These are phyloP conservation scores for Idris sp. DNA, from an alignment of 1,140 invertebrate genomes.

Conservation along the genomic window DNA sequence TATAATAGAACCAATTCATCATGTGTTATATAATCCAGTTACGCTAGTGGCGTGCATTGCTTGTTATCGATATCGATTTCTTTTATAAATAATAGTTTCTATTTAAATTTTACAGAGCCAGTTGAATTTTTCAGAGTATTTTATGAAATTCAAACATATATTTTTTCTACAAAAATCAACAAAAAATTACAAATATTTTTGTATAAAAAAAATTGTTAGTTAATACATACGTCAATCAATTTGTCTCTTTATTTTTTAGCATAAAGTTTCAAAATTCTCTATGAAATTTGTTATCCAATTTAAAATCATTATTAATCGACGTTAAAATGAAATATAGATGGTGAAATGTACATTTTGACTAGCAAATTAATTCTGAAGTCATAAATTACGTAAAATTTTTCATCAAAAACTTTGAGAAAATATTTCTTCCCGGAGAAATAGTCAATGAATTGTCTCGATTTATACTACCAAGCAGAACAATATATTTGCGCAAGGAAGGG, in stretches of 20 bases:
- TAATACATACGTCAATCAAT: too few relatives aligned
- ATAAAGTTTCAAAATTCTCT: too few relatives aligned
- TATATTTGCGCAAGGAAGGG: slow-evolving; percentile 52
- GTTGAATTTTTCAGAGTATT: too few relatives aligned
- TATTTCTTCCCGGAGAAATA: slow-evolving; percentile 43
- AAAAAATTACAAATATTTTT: too few relatives aligned
- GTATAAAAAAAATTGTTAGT: slow-evolving; percentile 4
- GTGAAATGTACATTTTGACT: too few relatives aligned
- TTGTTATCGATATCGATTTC: slow-evolving; percentile 26
- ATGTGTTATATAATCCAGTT: slow-evolving; percentile 47
- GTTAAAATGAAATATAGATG: too few relatives aligned
- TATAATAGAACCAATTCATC: slow-evolving; percentile 60
- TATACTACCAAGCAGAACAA: slow-evolving; percentile 62
- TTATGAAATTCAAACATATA: too few relatives aligned
- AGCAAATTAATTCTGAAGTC: slow-evolving; percentile 12
- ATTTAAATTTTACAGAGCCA: too few relatives aligned
- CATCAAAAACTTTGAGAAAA: slow-evolving; percentile 22
- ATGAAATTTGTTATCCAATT: too few relatives aligned
- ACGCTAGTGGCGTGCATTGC: slow-evolving; percentile 19
- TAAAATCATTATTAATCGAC: too few relatives aligned
- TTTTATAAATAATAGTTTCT: slow-evolving; percentile 27
- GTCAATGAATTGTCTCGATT: slow-evolving; percentile 68
- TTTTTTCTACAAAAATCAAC: too few relatives aligned
- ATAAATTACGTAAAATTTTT: slow-evolving; percentile 21
- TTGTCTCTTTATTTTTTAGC: too few relatives aligned